These are phyloP conservation scores for Eriosoma lanigerum DNA, from an alignment of 1,140 invertebrate genomes.

Conservation along the genomic window DNA sequence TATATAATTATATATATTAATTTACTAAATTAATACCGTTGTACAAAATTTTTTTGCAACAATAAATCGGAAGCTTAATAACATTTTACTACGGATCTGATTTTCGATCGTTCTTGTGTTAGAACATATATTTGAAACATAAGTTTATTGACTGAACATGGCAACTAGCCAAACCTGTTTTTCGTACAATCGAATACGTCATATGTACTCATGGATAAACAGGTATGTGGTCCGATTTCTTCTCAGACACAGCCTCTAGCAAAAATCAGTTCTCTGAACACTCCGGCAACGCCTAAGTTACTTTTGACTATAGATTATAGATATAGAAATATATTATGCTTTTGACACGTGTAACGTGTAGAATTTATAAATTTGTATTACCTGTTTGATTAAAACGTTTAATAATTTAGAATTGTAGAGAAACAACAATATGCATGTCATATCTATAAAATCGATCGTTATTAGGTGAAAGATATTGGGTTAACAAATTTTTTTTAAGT, in stretches of 20 bases:
- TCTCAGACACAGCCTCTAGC: slow-evolving; percentile 14
- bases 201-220: slow-evolving; percentile 29
- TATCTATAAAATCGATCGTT: too few species aligned
- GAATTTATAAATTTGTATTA: neutral
- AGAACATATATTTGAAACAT: slow-evolving; percentile 1
- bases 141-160: slow-evolving; percentile 27
- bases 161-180: slow-evolving; percentile 45
- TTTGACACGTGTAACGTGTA: slow-evolving; percentile 25
- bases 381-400: too few species aligned
- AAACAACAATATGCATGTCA: too few species aligned
- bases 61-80: neutral
- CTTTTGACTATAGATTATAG: too few species aligned
- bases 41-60: neutral
- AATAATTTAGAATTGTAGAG: too few species aligned
- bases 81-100: neutral
- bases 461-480: too few species aligned
- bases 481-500: too few species aligned
- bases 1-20: too few species aligned
- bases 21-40: too few species aligned
- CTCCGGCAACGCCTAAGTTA: slow-evolving; percentile 20
- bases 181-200: slow-evolving; percentile 28
- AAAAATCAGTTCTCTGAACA: neutral
- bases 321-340: too few species aligned
- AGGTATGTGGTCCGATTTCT: slow-evolving; percentile 45
- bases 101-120: slow-evolving; percentile 24